phyloP scores from a whole-genome alignment of 1,140 invertebrate species.

The Neodiprion virginianus region DNA sequence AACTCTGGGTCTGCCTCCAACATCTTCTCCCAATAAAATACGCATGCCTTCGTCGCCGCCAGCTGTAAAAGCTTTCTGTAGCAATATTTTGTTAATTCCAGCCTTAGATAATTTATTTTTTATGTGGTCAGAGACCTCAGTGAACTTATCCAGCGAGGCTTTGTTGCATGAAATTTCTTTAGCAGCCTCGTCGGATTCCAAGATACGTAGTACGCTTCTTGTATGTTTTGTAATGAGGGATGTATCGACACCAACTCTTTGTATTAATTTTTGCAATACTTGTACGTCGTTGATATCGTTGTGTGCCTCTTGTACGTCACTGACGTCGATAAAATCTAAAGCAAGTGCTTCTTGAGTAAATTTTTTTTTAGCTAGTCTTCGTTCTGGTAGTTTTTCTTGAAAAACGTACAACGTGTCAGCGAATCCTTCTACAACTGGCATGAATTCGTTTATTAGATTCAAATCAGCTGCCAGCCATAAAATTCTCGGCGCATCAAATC shows the following conservation, averaged over 20 bases:
- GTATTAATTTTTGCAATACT: not conserved
- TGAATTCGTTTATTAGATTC: constrained; percentile 11
- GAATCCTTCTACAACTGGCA: constrained; percentile 1
- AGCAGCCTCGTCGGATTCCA: not conserved
- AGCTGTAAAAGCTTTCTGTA: constrained; percentile 9
- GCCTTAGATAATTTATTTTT: constrained; percentile 17
- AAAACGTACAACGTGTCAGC: constrained; percentile 17
- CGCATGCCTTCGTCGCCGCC: constrained; percentile 11
- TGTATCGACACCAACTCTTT: not conserved
- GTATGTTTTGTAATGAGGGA: not conserved
- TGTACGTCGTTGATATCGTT: not conserved
- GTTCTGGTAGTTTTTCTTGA: constrained; percentile 19
- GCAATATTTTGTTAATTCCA: constrained; percentile 6
- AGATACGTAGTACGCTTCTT: not conserved
- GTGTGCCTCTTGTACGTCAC: not conserved
- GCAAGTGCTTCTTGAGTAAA: constrained; percentile 19
- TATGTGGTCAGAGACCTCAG: constrained; percentile 10
- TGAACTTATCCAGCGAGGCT: constrained; percentile 5
- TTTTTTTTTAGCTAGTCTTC: constrained; percentile 16
- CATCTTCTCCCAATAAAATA: constrained; percentile 18
- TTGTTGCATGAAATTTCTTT: not conserved
- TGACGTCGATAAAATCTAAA: constrained; percentile 9
- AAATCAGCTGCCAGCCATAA: constrained; percentile 5
- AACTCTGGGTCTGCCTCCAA: constrained; percentile 15
- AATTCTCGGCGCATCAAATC: constrained; percentile 20